phyloP scores from a whole-genome alignment of 2,888 invertebrate species.

The Cyaniris semiargus region DNA sequence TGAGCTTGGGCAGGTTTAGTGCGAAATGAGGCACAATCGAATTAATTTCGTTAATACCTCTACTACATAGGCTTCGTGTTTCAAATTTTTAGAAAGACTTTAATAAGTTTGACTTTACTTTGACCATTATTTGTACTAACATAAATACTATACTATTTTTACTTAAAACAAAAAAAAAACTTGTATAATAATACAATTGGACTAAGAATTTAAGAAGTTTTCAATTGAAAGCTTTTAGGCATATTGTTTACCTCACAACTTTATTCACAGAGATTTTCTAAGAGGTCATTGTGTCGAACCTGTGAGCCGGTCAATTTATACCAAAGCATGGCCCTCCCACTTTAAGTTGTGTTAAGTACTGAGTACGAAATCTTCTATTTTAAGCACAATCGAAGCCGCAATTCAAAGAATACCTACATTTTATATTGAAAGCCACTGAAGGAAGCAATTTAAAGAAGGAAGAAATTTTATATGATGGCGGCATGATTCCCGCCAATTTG shows the following conservation, averaged over 20 bases:
- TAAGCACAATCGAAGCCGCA: background rate
- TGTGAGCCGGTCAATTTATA: too few species aligned
- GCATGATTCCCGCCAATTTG: background rate
- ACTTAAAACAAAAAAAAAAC: too few species aligned
- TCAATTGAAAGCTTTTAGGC: too few species aligned
- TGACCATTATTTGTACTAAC: too few species aligned
- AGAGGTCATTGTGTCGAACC: too few species aligned
- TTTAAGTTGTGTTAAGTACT: too few species aligned
- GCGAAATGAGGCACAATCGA: background rate
- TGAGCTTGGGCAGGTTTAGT: background rate
- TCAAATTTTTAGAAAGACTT: background rate
- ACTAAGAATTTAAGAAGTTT: too few species aligned
- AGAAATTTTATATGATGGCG: background rate
- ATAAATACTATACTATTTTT: too few species aligned
- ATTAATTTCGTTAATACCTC: constrained; percentile 23
- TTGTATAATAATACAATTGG: too few species aligned
- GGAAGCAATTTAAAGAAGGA: background rate
- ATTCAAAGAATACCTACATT: background rate
- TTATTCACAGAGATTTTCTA: too few species aligned
- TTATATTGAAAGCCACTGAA: background rate
- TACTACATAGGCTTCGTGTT: constrained; percentile 8
- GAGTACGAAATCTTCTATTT: background rate
- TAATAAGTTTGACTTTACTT: background rate
- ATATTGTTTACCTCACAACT: too few species aligned
- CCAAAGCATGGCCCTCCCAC: too few species aligned